These are phyloP conservation scores for Vidua chalybeata DNA, from an alignment of 2,113 vertebrate species.

Conservation along the genomic window DNA sequence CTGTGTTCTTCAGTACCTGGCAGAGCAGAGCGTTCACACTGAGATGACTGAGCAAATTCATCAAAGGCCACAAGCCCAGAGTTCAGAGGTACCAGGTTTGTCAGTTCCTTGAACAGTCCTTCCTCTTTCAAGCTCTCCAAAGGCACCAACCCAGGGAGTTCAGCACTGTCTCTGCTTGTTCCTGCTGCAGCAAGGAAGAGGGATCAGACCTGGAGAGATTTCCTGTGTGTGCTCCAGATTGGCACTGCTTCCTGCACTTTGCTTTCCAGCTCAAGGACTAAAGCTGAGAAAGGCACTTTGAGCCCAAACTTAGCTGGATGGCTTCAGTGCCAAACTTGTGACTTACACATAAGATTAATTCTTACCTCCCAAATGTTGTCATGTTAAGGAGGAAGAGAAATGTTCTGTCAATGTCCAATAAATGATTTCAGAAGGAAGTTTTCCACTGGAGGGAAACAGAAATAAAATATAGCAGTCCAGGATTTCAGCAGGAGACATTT, in stretches of 20 bases:
- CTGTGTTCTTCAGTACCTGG: neutral
- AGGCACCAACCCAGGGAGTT: fast-evolving
- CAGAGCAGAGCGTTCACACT: neutral
- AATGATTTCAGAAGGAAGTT: neutral
- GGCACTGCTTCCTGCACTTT: neutral
- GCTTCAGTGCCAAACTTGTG: neutral
- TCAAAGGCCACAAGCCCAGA: neutral
- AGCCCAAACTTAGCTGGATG: neutral
- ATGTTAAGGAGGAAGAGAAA: neutral
- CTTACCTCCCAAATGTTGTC: neutral
- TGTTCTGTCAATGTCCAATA: neutral
- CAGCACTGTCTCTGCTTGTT: neutral
- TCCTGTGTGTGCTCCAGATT: neutral
- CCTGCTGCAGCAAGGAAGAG: neutral
- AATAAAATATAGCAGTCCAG: neutral
- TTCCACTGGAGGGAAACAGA: neutral
- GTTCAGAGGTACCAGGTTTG: neutral
- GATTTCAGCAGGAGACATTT: neutral
- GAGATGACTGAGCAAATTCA: neutral
- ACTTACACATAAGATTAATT: neutral
- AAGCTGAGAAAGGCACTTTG: constrained; percentile 29
- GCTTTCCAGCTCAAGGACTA: neutral
- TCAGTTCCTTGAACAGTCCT: neutral
- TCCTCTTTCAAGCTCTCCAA: neutral
- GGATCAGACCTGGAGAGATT: neutral